Conservation (phyloP, 2,797 vertebrate genomes). For the Chelon labrosus region DNA sequence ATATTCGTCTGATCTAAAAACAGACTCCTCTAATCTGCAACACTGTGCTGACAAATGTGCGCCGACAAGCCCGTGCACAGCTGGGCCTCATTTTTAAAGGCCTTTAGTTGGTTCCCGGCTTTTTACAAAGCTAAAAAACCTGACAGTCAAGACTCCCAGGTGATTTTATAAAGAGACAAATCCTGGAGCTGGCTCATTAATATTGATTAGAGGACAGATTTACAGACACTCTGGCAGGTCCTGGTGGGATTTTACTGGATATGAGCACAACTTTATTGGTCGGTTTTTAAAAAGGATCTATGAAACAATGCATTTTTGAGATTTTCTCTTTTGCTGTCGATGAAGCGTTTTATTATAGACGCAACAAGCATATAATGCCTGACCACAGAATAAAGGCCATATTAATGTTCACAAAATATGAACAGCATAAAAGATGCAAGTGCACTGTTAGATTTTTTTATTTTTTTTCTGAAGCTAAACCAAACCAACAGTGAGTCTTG, state of each 20-base stretch:
- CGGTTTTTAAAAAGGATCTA: background rate
- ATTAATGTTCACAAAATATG: too few relatives aligned
- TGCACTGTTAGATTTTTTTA: too few relatives aligned
- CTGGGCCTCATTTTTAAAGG: conserved; percentile 18
- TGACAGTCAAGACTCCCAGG: conserved; percentile 24
- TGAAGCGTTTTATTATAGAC: background rate
- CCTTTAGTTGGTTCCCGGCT: conserved; percentile 18
- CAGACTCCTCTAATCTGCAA: conserved; percentile 3
- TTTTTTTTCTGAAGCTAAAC: too few relatives aligned
- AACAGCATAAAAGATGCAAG: too few relatives aligned
- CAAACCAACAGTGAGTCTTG: too few relatives aligned
- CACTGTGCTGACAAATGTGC: conserved; percentile 9
- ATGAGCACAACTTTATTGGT: conserved; percentile 26
- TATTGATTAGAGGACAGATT: conserved; percentile 39
- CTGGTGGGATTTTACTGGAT: conserved; percentile 22
- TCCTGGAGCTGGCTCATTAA: conserved; percentile 38
- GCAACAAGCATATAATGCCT: too few relatives aligned
- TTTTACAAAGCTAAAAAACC: conserved; percentile 16
- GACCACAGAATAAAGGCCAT: conserved; percentile 9
- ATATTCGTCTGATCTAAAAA: conserved; percentile 1
- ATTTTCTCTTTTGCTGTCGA: conserved; percentile 9
- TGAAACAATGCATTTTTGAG: conserved; percentile 15
- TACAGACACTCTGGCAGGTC: conserved; percentile 14
- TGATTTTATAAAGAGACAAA: conserved; percentile 33
- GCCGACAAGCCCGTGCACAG: conserved; percentile 6